A percentile compares a stretch with the other conserved stretches of the same genome.
Conservation (phyloP, 2,797 vertebrate genomes). For the Cirrhinus molitorella region DNA sequence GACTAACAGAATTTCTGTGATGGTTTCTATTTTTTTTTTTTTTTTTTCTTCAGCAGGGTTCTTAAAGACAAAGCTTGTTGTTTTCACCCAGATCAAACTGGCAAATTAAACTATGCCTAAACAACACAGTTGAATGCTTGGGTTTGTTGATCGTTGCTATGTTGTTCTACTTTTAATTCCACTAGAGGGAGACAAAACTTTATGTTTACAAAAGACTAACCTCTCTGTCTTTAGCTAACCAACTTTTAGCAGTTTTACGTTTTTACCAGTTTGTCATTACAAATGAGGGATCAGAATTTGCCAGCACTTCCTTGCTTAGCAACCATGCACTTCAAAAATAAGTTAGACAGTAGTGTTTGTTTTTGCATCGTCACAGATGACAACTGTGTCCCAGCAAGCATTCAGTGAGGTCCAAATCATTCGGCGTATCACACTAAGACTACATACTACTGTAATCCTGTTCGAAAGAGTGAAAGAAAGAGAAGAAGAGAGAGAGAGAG, state of each 20-base stretch:
- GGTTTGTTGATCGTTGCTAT: too few species aligned
- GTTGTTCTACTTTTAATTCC: neutral
- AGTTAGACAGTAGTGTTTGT: neutral
- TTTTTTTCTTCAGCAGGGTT: too few species aligned
- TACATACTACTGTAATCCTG: neutral
- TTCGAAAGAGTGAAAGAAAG: neutral
- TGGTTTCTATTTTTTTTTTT: too few species aligned
- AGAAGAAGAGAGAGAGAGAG: neutral
- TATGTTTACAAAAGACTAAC: neutral
- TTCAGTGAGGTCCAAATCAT: neutral
- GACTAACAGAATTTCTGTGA: too few species aligned
- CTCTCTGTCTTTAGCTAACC: neutral
- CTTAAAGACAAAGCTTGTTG: too few species aligned
- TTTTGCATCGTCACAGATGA: neutral
- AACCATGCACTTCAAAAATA: neutral
- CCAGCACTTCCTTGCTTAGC: neutral
- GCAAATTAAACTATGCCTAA: neutral
- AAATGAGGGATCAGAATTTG: neutral
- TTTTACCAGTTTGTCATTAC: neutral
- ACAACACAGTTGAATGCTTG: too few species aligned
- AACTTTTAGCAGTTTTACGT: too few species aligned
- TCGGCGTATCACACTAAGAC: neutral
- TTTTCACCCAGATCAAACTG: too few species aligned
- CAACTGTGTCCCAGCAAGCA: conserved; percentile 27
- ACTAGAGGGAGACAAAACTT: conserved; percentile 25